These are phyloP conservation scores for Remorina albescens DNA, from an alignment of 2,797 vertebrate genomes.

Conservation along the genomic window DNA sequence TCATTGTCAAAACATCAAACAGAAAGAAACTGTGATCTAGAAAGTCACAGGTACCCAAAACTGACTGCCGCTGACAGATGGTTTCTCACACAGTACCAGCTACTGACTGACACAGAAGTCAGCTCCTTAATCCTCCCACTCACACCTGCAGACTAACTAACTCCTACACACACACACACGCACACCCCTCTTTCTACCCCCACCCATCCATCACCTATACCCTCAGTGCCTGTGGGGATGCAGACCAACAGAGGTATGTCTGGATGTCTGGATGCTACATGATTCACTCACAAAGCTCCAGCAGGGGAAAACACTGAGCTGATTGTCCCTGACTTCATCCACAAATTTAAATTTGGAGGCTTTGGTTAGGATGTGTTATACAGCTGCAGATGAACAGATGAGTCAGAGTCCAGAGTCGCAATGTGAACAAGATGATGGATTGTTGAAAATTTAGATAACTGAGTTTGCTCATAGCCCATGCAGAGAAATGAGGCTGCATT, in stretches of 20 bases:
- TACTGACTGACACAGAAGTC: slow-evolving; percentile 39
- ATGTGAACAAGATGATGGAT: neutral
- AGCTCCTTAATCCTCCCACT: slow-evolving; percentile 47
- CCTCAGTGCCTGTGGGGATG: slow-evolving; percentile 44
- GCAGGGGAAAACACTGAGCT: slow-evolving; percentile 52
- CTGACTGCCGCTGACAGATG: slow-evolving; percentile 29
- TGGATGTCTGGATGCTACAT: slow-evolving; percentile 69
- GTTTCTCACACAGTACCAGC: slow-evolving; percentile 43
- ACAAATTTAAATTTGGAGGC: slow-evolving; percentile 46
- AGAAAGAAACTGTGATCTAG: neutral
- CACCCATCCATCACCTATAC: slow-evolving; percentile 52
- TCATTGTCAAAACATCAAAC: neutral
- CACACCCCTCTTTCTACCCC: neutral
- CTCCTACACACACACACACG: slow-evolving; percentile 17
- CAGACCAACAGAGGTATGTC: slow-evolving; percentile 58
- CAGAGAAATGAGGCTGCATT: neutral
- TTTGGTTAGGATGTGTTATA: slow-evolving; percentile 53
- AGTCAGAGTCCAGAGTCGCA: neutral
- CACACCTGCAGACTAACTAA: slow-evolving; percentile 57
- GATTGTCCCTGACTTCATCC: slow-evolving; percentile 60
- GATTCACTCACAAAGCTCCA: slow-evolving; percentile 61
- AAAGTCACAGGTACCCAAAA: neutral
- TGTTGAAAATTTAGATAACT: neutral
- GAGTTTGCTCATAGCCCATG: neutral
- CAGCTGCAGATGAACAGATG: slow-evolving; percentile 50